Base-by-base conservation (phyloP, 1,140 invertebrate genomes). In the Zophobas atratus region DNA sequence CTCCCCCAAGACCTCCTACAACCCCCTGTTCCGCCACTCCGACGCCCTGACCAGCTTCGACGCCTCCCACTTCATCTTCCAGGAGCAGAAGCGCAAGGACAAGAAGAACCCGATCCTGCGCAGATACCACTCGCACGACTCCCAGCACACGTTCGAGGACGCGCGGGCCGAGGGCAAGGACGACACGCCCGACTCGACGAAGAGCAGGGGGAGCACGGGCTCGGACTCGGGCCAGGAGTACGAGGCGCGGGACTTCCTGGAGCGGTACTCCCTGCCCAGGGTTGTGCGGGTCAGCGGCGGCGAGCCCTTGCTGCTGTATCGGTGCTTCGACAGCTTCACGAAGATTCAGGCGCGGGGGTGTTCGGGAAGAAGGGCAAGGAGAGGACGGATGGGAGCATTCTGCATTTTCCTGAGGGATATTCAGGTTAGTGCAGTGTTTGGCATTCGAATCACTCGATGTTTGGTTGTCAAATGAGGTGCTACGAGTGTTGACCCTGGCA, bases 351-450 rank as follows among this genome's bases (percentile, higher is more conserved):
- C 89, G 34, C 88, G 88, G 46, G 87, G 51, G 81, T 90, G 67
- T 84, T 87, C 1, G 87, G 88, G 48, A 89, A 89, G 85, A 89
- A 89, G 81, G 88, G 88, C 32, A 90, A 89, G 79, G 85, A 89
- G 77, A 88, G 88, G 34, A 86, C 87, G 8, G 89, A 89, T 77
- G 87, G 87, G 4, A 88, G 89, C 75, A 86, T 88, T 38, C 82
- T 90, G 51, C 89, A 89, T 77, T 90, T 90, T 80, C 89, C 89
- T 74, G 89, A 90, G 83, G 89, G 88, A 79, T 90, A 90, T 86
- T 88, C 89, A 83, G 89, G 89, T 90, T 78, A 89, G 88, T 88
- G 48, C 3, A 57, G 6, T 55, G 20, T 20, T 20, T 20, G 20
- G 20, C 20, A 20, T 20, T 20, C 20, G 20, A 20, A 20, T 20